Evolutionary conservation across 2,113 vertebrate species (phyloP), one percentile per base, ranked within the genome.

Genomic region (Hippocampus barbouri): DNA sequence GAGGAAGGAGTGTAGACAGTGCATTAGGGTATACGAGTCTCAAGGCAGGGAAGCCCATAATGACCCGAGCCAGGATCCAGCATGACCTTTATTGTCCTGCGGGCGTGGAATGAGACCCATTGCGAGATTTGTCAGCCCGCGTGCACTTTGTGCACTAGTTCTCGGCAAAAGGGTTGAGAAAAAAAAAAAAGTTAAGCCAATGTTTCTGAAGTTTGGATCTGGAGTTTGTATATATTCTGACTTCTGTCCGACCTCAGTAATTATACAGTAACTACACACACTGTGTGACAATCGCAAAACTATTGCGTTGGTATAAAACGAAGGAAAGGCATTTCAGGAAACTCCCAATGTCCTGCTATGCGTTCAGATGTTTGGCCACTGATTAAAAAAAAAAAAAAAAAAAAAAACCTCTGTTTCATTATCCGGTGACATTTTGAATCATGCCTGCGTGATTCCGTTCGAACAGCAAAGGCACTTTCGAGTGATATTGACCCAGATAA

Each of bases 11-110:
- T 61, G 54, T 53, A 79, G 78, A 78, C 71, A 53, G 70, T 73
- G 43, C 69, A 79, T 81, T 68, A 74, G 61, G 64, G 78, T 66
- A 70, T 68, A 75, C 60, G 30, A 61, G 59, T 73, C 60, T 25
- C 64, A n/a, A 40, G 72, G 56, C 43, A 43, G 72, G 53, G 71
- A 69, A 30, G 66, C 68, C 66, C 72, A 72, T 69, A 64, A 23
- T 79, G 45, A 47, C 49, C 40, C 66, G 20, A 61, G 61, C 74
- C 69, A 73, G 73, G 65, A 78, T 77, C 71, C 72, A 68, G 68
- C 74, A 59, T 87, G 84, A 85, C 75, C 80, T 87, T 76, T 76
- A 82, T 85, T 87, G 77, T 85, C 80, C 70, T 78, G 73, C 72
- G 70, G 51, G 71, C 34, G 23, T 69, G 30, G 66, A 78, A 69